These are phyloP conservation scores for Gari tellinella DNA, from an alignment of 2,888 invertebrate species.

Conservation along the genomic window DNA sequence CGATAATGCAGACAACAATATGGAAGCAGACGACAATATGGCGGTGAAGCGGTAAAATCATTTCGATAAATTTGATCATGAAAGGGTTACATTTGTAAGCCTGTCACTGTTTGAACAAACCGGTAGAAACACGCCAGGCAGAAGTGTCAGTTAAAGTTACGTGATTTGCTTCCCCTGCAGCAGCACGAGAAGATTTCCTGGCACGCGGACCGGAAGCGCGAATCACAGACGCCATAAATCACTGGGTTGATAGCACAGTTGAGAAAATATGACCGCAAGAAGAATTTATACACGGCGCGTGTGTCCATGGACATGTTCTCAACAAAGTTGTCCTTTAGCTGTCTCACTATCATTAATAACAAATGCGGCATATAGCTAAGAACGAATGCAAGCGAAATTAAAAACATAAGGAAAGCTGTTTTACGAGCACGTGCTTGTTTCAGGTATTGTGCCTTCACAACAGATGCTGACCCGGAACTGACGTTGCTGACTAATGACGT, in stretches of 20 bases:
- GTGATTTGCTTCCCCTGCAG: too few species aligned
- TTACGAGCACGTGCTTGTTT: slow-evolving; percentile 56
- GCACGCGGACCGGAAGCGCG: background rate
- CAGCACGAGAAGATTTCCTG: background rate
- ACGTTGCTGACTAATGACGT: slow-evolving; percentile 20
- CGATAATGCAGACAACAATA: too few species aligned
- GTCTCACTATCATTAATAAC: slow-evolving; percentile 45
- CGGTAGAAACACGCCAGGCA: too few species aligned
- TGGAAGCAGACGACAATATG: too few species aligned
- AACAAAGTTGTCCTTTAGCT: slow-evolving; percentile 42
- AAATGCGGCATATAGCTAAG: slow-evolving; percentile 62
- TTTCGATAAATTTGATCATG: too few species aligned
- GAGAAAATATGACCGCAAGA: slow-evolving; percentile 14
- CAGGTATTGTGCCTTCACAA: slow-evolving; percentile 35
- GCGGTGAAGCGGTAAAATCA: too few species aligned
- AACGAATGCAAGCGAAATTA: slow-evolving; percentile 61
- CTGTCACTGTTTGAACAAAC: too few species aligned
- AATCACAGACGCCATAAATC: slow-evolving; percentile 9
- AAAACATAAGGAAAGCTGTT: slow-evolving; percentile 66
- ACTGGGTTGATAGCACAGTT: slow-evolving; percentile 13
- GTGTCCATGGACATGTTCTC: too few species aligned
- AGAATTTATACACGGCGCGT: slow-evolving; percentile 8
- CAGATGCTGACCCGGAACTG: background rate
- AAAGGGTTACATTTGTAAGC: too few species aligned
- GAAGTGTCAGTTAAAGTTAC: too few species aligned